Conservation (phyloP, 2,113 vertebrate genomes). For the Rhabdomys dilectus region DNA sequence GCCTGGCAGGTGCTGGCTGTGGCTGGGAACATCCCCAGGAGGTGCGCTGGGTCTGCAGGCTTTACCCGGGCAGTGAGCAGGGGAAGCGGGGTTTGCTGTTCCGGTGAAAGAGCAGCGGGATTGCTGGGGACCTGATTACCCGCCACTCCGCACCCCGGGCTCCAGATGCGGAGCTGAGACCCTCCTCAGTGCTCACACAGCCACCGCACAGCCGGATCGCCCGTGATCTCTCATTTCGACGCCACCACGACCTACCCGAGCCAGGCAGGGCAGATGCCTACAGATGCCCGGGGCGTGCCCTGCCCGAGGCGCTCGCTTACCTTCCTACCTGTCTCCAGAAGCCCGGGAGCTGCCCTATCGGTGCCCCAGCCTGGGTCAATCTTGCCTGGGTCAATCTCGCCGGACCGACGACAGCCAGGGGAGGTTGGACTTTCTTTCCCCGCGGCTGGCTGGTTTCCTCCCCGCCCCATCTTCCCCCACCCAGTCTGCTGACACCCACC, state of each 20-base stretch:
- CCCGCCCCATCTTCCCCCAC: constrained; percentile 18
- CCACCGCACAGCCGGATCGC: background rate
- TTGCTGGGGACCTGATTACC: background rate
- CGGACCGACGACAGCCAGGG: background rate
- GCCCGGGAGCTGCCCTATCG: background rate
- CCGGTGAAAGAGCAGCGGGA: background rate
- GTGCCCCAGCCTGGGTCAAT: background rate
- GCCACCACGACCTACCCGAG: background rate
- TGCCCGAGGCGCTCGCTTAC: too few relatives aligned
- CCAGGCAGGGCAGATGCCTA: background rate
- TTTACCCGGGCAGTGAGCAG: too few relatives aligned
- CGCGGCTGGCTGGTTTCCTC: background rate
- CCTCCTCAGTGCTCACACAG: background rate
- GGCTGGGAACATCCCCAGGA: background rate
- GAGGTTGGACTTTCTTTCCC: constrained; percentile 52
- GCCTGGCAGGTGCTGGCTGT: background rate
- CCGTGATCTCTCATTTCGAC: background rate
- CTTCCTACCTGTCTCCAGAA: background rate
- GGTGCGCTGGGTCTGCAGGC: background rate
- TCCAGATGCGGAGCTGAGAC: fast-evolving
- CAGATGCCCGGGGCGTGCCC: background rate
- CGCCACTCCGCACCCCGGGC: background rate
- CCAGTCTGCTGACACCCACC: background rate
- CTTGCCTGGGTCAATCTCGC: background rate
- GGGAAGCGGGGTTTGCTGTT: background rate